phyloP scores from a whole-genome alignment of 2,888 invertebrate genomes.

The Tenodera sinensis region DNA sequence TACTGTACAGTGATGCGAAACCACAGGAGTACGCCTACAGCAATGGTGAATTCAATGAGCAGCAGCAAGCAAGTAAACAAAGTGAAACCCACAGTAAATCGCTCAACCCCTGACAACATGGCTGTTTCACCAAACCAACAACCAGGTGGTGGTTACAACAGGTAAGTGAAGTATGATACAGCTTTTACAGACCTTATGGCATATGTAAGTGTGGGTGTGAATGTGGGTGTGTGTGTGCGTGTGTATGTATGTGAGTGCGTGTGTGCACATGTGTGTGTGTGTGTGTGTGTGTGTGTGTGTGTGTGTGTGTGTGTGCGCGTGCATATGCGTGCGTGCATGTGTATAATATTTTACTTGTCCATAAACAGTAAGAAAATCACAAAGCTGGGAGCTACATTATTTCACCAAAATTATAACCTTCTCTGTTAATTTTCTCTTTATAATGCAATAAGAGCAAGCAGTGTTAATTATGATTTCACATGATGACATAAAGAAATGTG shows the following conservation, averaged over 20 bases:
- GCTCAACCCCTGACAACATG: slow-evolving; percentile 70
- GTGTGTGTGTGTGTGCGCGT: not conserved
- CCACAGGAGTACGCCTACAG: slow-evolving; percentile 68
- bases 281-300: not conserved
- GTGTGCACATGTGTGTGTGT: not conserved
- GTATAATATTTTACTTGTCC: not conserved
- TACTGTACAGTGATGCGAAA: slow-evolving; percentile 62
- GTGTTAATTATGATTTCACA: not conserved
- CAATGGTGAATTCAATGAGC: slow-evolving; percentile 68
- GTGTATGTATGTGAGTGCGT: not conserved
- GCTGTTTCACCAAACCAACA: slow-evolving; percentile 58
- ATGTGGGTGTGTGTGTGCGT: not conserved
- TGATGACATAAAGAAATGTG: not conserved
- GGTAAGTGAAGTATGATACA: slow-evolving; percentile 42
- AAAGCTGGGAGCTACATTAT: not conserved
- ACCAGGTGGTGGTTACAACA: slow-evolving; percentile 50
- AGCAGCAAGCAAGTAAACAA: slow-evolving; percentile 76
- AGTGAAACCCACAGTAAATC: slow-evolving; percentile 82
- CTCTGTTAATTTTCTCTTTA: not conserved
- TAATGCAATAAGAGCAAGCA: not conserved
- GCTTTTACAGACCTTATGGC: too few relatives aligned
- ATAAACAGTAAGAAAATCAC: not conserved
- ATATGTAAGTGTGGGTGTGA: not conserved
- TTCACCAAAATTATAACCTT: not conserved
- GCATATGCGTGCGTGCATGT: not conserved